Base-by-base conservation (phyloP, 2,113 vertebrate genomes). In the Galeopterus variegatus region DNA sequence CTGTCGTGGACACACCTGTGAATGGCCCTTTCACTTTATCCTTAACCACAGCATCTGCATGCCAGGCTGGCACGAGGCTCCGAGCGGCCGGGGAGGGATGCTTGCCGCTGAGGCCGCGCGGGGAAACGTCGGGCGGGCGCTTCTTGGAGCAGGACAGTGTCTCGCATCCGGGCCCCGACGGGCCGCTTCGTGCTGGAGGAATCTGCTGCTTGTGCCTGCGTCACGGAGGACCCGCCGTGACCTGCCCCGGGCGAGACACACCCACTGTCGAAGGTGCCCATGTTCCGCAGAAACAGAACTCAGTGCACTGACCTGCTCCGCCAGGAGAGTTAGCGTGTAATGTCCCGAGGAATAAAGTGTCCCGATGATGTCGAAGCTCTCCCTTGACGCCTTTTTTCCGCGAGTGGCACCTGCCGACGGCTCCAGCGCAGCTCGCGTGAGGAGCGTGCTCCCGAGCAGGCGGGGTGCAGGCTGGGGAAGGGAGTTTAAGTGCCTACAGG, bases 341-440 rank as follows among this genome's bases (percentile, higher is more conserved):
- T 97, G 99, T 98, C 98, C 98, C 93, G 98, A 99, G 99, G 98
- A 98, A 99, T 99, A 98, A 99, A 99, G 95, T 95, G 96, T 98
- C 93, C 97, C 87, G 69, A 96, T 98, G 98, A 97, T 98, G 98
- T 97, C 77, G 98, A 96, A 98, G 98, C 98, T 98, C 98, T 98
- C 99, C 98, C 98, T 98, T 93, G 97, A 99, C 99, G 99, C 99
- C 99, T 99, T 99, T 99, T 99, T 99, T 99, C 97, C 98, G 99
- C 98, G 98, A 97, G 98, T 97, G 99, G 98, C 99, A 98, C 98
- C 98, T 98, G 98, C 97, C 92, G 62, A 90, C 50, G 56, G 97
- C 95, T 96, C 94, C 79, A 94, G 96, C 94, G 12, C 23, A 26
- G 72, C 97, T 95, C 96, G 91, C 0, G 64, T 97, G 95, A 98